phyloP scores from a whole-genome alignment of 2,888 invertebrate genomes.

The Dyspetes luteomarginatus region DNA sequence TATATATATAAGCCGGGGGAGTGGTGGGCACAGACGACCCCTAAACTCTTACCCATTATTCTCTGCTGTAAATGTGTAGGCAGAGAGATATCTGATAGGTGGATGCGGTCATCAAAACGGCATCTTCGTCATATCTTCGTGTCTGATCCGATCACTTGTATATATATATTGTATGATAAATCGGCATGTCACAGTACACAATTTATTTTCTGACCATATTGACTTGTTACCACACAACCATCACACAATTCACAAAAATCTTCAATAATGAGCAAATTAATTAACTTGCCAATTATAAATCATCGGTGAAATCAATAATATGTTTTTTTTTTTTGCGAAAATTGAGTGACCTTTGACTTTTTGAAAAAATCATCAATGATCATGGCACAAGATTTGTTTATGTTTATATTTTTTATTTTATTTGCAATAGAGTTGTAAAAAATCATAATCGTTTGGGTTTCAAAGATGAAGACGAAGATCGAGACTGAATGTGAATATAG shows the following conservation, averaged over 20 bases:
- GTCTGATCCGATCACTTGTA: not conserved
- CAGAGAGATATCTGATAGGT: not conserved
- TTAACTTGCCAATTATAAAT: not conserved
- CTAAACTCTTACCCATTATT: constrained; percentile 36
- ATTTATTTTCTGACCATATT: too few relatives aligned
- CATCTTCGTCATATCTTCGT: constrained; percentile 19
- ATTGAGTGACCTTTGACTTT: not conserved
- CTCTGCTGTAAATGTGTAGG: not conserved
- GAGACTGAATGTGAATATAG: too few relatives aligned
- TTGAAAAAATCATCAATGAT: not conserved
- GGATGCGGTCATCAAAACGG: constrained; percentile 6
- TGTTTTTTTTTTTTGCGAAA: not conserved
- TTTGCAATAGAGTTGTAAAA: too few relatives aligned
- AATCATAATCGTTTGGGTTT: too few relatives aligned
- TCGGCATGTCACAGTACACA: not conserved
- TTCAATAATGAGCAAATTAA: too few relatives aligned
- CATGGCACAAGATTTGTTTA: not conserved
- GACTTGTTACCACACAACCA: too few relatives aligned
- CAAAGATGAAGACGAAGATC: too few relatives aligned
- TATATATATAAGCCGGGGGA: constrained; percentile 12
- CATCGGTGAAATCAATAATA: not conserved
- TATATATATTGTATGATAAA: not conserved
- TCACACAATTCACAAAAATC: too few relatives aligned
- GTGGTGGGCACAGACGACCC: constrained; percentile 45
- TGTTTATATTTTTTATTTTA: too few relatives aligned